A percentile compares a stretch with the other conserved stretches of the same genome.
These are phyloP conservation scores for Spheniscus humboldti DNA, from an alignment of 2,797 vertebrate genomes.

Conservation along the genomic window DNA sequence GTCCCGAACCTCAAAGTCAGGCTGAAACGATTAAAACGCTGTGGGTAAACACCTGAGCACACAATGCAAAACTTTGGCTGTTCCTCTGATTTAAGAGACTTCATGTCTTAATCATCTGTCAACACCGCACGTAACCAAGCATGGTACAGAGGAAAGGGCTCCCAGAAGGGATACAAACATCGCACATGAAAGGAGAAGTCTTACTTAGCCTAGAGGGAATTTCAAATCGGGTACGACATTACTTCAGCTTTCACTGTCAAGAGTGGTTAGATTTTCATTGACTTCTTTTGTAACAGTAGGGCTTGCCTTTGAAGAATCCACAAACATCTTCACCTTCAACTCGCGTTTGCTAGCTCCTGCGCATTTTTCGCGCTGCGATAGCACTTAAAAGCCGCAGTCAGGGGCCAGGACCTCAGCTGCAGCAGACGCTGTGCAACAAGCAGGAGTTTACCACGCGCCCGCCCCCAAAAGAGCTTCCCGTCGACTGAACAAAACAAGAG, in stretches of 20 bases:
- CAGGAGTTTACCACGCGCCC: neutral
- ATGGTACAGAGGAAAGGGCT: conserved; percentile 15
- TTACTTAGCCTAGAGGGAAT: conserved; percentile 61
- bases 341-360: neutral
- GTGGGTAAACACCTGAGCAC: neutral
- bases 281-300: conserved; percentile 11
- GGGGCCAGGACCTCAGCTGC: neutral
- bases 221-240: conserved; percentile 65
- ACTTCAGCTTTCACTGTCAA: conserved; percentile 32
- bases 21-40: neutral
- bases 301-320: conserved; percentile 20
- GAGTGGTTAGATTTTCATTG: conserved; percentile 27
- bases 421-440: neutral
- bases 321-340: conserved; percentile 45
- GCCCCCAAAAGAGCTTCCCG: neutral
- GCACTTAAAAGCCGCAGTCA: neutral
- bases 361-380: rapidly evolving
- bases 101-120: conserved; percentile 66
- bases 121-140: neutral
- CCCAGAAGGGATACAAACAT: conserved; percentile 55
- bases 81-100: conserved; percentile 56
- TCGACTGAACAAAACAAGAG: neutral
- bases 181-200: conserved; percentile 58
- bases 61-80: neutral
- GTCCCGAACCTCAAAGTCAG: neutral